Evolutionary conservation across 37 sponge, comb jelly and placozoan species (phyloP), one percentile per base, ranked within the genome.

Genomic region (Amphimedon queenslandica): DNA sequence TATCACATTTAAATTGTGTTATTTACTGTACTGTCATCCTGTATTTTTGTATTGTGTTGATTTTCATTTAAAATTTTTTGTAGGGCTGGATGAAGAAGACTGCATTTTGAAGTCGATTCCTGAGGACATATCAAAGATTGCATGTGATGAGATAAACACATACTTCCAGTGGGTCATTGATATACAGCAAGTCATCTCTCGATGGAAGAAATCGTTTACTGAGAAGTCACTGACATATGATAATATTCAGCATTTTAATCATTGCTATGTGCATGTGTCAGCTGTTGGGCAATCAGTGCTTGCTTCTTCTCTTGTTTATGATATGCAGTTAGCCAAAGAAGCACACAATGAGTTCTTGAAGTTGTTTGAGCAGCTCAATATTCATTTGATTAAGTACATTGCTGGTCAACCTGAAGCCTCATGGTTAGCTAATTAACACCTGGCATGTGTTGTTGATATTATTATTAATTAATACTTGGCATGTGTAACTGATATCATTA

Each of bases 311-410:
- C 64, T 70, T 24, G 40, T 82, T 6, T 39, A 75, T 4, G 76
- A 82, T 13, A 24, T 24, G 27, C 47, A 68, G 55, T 36, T 64
- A 28, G 40, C 73, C n/a, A 42, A 76, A 18, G 77, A 25, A 6
- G 21, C 41, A 8, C 53, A 43, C 32, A 23, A 37, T 40, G 39
- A 75, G 24, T 75, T 56, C 55, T 40, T 70, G 1, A 41, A 58
- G 21, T 25, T 28, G 42, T 82, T 76, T 70, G 76, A 75, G 53
- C 25, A 32, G 60, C 69, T 82, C 28, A 63, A 75, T 42, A 51
- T 60, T 23, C 57, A 40, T 36, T 42, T 82, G 65, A 3, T 82
- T 24, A 28, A 76, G 20, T 75, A 82, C 55, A 76, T 82, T 13
- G 23, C 37, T 8, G 76, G 64, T 10, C 77, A 76, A 11, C 76